These are phyloP conservation scores for Pectinophora gossypiella DNA, from an alignment of 1,140 invertebrate genomes.

Conservation along the genomic window DNA sequence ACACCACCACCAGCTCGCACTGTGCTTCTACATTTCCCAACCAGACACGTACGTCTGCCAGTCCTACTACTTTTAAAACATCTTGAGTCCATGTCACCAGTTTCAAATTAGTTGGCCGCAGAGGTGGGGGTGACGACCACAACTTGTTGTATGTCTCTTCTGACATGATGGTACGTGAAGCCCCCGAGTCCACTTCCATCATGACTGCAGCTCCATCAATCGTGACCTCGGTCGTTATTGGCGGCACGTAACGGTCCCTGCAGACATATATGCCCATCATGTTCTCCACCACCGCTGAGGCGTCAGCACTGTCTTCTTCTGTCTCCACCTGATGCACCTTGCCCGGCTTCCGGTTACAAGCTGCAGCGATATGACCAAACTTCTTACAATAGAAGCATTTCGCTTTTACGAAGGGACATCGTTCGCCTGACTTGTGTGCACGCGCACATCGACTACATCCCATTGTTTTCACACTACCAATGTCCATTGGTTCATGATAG, in stretches of 20 bases:
- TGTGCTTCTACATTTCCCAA: constrained; percentile 16
- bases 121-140: constrained; percentile 11
- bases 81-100: no score
- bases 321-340: constrained; percentile 17
- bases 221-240: constrained; percentile 12
- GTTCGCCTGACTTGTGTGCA: constrained; percentile 14
- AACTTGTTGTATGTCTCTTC: constrained; percentile 16
- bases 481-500: constrained; percentile 28
- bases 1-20: constrained; percentile 18
- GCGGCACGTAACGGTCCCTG: constrained; percentile 6
- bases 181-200: constrained; percentile 21
- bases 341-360: constrained; percentile 15
- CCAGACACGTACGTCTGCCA: constrained; percentile 7
- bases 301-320: constrained; percentile 1
- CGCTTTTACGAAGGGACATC: constrained; percentile 21
- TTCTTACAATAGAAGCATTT: constrained; percentile 24
- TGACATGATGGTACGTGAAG: constrained; percentile 18
- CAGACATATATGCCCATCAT: constrained; percentile 21
- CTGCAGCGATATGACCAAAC: constrained; percentile 21
- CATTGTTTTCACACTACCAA: constrained; percentile 19
- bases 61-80: constrained; percentile 11
- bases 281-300: neutral
- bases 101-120: constrained; percentile 9
- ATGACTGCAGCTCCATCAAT: no score
- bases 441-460: constrained; percentile 20